phyloP scores from a whole-genome alignment of 2,113 vertebrate species.

The Zonotrichia leucophrys region DNA sequence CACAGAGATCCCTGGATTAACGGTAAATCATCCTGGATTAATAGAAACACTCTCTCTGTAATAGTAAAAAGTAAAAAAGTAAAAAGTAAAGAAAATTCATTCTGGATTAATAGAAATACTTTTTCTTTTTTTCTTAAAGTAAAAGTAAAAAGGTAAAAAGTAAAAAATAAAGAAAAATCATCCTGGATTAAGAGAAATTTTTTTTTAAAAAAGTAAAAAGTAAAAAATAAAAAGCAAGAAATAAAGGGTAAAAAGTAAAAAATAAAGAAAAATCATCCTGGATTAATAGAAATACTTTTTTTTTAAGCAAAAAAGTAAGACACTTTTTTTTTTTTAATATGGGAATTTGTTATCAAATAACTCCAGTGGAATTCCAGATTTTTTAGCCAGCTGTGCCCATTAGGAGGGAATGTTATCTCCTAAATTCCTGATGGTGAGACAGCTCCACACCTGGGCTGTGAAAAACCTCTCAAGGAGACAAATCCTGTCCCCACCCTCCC shows the following conservation, averaged over 20 bases:
- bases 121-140: too few species aligned
- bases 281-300: neutral
- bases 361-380: neutral
- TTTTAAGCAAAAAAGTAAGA: neutral
- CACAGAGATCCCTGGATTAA: neutral
- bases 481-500: neutral
- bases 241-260: too few species aligned
- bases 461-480: neutral
- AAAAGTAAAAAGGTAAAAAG: too few species aligned
- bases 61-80: too few species aligned
- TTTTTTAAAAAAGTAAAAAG: too few species aligned
- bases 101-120: too few species aligned
- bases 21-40: neutral
- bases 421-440: neutral
- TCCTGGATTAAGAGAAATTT: too few species aligned
- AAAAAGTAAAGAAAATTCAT: too few species aligned
- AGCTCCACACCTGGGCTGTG: neutral
- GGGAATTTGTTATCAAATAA: too few species aligned
- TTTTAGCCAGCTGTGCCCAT: neutral
- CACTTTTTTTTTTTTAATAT: neutral
- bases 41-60: neutral
- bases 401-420: accelerated
- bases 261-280: neutral
- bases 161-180: neutral
- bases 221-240: too few species aligned